Percentiles rank a stretch among this genome's conserved stretches.
phyloP scores from a whole-genome alignment of 1,140 invertebrate species.

The Chironomus striatipennis region DNA sequence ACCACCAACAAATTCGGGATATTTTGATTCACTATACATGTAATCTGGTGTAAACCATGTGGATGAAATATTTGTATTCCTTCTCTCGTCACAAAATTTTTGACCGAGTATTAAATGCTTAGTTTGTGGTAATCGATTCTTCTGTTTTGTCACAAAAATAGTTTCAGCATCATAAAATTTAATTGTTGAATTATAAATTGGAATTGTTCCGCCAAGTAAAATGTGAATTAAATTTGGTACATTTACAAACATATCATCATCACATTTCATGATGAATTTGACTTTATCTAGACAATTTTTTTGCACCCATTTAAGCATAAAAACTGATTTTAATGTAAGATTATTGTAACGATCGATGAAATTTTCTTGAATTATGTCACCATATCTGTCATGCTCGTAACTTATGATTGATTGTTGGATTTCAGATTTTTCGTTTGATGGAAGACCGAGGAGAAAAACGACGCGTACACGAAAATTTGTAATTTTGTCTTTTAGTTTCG shows the following conservation, averaged over 20 bases:
- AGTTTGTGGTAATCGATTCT: slow-evolving; percentile 32
- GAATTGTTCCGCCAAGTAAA: slow-evolving; percentile 39
- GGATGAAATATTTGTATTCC: slow-evolving; percentile 58
- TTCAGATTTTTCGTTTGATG: slow-evolving; percentile 26
- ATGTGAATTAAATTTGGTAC: slow-evolving; percentile 49
- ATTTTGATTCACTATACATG: slow-evolving; percentile 65
- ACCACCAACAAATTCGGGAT: slow-evolving; percentile 80
- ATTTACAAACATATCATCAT: slow-evolving; percentile 80
- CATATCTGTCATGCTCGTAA: neutral
- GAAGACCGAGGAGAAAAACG: slow-evolving; percentile 34
- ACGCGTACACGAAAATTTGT: slow-evolving; percentile 30
- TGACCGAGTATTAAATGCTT: slow-evolving; percentile 55
- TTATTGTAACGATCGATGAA: slow-evolving; percentile 89
- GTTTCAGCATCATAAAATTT: slow-evolving; percentile 33
- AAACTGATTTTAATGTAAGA: slow-evolving; percentile 79
- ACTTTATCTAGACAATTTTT: slow-evolving; percentile 51
- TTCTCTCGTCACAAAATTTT: slow-evolving; percentile 63
- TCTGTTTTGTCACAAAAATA: slow-evolving; percentile 28
- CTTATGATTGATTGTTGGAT: slow-evolving; percentile 18
- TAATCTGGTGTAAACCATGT: slow-evolving; percentile 79
- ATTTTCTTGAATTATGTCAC: slow-evolving; percentile 82
- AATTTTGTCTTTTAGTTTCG: slow-evolving; percentile 30
- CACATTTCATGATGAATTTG: slow-evolving; percentile 69
- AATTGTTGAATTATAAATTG: slow-evolving; percentile 37
- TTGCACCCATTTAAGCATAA: slow-evolving; percentile 74